Evolutionary conservation across 2,797 vertebrate genomes (phyloP), one percentile per base, ranked within the genome.

Genomic region (Spondyliosoma cantharus): DNA sequence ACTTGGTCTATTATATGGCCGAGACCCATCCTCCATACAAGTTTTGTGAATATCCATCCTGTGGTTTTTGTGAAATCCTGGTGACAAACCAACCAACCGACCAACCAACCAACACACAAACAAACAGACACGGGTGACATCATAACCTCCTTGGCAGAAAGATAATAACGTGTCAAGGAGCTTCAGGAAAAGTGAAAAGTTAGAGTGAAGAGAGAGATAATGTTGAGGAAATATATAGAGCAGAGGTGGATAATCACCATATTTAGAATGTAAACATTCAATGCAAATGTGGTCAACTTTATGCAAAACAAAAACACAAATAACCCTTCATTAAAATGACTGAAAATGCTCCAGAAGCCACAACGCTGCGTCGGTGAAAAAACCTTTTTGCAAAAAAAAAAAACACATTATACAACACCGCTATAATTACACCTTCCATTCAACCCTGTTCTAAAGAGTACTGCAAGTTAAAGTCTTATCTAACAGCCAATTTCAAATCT

Each of bases 401-500:
- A 37, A 37, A 32, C 20, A n/a, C 24, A 65, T 15, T 9, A 49
- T 37, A 56, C 63, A 56, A 24, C 19, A n/a, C 22, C 15, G 7
- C 19, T 52, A n/a, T 54, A 43, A 46, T 64, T 46, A 20, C 46
- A 60, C 22, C 20, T 22, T 48, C 53, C 20, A 37, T 60, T 42
- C 65, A 32, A 42, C 22, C n/a, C 11, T 24, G 4, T 61, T 67
- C 46, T 42, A 22, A 42, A 71, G 48, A 8, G 13, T 5, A 37
- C 62, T 57, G 13, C 50, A 45, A 58, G 50, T 58, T 50, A 45
- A 7, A 4, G 52, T 57, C 25, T 73, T 20, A 69, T 74, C 60
- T 49, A 69, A 59, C 45, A 63, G 6, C 15, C 22, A 7, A 24
- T 56, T 74, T 74, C 20, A 43, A 63, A 65, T 69, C 63, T 45